Conservation (phyloP, 35 echinoderm and acorn worm genomes). For the Stichopus chloronotus region DNA sequence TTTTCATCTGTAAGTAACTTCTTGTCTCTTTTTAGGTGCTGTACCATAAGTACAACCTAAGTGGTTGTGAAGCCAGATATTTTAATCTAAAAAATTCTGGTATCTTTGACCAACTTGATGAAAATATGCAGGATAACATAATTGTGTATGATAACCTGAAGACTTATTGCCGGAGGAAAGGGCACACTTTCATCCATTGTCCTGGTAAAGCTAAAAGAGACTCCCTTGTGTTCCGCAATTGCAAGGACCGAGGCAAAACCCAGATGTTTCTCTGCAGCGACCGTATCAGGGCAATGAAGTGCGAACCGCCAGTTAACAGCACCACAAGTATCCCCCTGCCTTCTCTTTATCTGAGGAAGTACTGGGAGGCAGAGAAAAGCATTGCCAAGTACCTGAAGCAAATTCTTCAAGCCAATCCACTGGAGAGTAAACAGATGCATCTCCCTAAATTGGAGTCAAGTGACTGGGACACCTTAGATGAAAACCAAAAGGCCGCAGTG, state of each 20-base stretch:
- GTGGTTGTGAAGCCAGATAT: conserved; percentile 47
- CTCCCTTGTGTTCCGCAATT: neutral
- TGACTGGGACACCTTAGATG: conserved; percentile 58
- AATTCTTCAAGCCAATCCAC: neutral
- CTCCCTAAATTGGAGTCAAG: conserved; percentile 4
- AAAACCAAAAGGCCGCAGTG: conserved; percentile 43
- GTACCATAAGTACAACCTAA: conserved; percentile 13
- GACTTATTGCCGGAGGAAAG: conserved; percentile 25
- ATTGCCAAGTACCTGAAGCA: neutral
- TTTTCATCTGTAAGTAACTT: too few relatives aligned
- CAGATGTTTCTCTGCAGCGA: conserved; percentile 23
- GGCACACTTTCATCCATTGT: conserved; percentile 30
- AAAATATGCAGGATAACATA: conserved; percentile 37
- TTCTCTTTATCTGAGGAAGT: conserved; percentile 20
- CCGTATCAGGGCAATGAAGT: neutral
- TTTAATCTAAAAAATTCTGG: conserved; percentile 33
- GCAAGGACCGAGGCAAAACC: neutral
- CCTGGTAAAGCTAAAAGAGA: neutral
- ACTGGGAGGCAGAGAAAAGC: conserved; percentile 36
- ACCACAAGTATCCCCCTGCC: neutral
- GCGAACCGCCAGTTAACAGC: neutral
- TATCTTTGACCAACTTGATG: conserved; percentile 17
- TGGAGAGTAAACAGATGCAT: neutral
- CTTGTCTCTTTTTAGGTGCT: neutral
- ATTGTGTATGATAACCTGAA: conserved; percentile 57